phyloP scores from a whole-genome alignment of 2,888 invertebrate genomes.

The Pheosia tremula region DNA sequence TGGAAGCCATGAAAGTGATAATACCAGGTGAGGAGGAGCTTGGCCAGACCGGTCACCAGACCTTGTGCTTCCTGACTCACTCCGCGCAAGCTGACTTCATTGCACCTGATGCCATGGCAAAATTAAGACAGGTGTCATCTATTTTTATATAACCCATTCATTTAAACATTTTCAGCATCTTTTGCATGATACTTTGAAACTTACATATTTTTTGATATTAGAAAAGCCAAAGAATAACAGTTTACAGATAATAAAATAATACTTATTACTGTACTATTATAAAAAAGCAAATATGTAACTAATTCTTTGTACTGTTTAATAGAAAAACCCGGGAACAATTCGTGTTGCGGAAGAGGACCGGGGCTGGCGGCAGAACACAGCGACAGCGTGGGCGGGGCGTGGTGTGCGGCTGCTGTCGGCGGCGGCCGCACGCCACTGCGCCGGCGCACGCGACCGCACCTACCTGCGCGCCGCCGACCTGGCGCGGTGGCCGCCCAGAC shows the following conservation, averaged over 20 bases:
- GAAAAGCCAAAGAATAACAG: no score
- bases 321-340: constrained; percentile 93
- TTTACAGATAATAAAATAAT: no score
- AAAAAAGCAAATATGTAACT: no score
- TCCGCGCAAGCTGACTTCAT: constrained; percentile 97
- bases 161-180: no score
- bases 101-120: constrained; percentile 98
- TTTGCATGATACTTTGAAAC: no score
- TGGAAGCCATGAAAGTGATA: constrained; percentile 94
- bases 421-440: constrained; percentile 90
- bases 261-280: constrained; percentile 12
- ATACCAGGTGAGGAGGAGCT: constrained; percentile 97
- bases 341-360: constrained; percentile 96
- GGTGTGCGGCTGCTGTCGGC: constrained; percentile 76
- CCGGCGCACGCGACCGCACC: constrained; percentile 90
- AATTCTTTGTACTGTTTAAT: constrained; percentile 2
- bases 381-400: constrained; percentile 94
- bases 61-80: constrained; percentile 95
- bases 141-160: no score
- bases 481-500: constrained; percentile 90
- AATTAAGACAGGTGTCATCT: constrained; percentile 90
- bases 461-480: constrained; percentile 92
- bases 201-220: no score
- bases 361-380: constrained; percentile 92
- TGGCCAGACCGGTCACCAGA: constrained; percentile 94